phyloP scores from a whole-genome alignment of 2,888 invertebrate genomes.

The Lysandra coridon region DNA sequence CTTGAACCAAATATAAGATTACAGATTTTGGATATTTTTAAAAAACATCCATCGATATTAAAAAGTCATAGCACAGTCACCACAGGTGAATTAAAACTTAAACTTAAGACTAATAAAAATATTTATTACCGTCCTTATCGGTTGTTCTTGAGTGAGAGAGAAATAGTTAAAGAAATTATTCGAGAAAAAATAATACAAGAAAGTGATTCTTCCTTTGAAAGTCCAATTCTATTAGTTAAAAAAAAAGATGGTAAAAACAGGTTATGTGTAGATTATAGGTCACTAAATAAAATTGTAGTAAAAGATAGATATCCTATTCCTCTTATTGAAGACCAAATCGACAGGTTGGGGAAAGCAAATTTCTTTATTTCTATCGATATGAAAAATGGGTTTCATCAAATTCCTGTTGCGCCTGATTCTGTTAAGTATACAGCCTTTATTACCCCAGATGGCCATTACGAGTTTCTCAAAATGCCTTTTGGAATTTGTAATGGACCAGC shows the following conservation, averaged over 20 bases:
- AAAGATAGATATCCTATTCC: constrained; percentile 42
- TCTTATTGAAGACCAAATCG: constrained; percentile 42
- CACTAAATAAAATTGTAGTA: constrained; percentile 39
- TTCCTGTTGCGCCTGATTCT: constrained; percentile 35
- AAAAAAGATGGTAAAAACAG: constrained; percentile 41
- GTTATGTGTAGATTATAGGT: constrained; percentile 41
- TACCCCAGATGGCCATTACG: constrained; percentile 28
- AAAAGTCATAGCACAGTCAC: constrained; percentile 29
- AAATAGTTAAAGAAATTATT: constrained; percentile 39
- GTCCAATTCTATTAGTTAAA: constrained; percentile 41
- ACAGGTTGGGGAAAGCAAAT: constrained; percentile 39
- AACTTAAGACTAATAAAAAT: constrained; percentile 31
- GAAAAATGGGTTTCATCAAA: constrained; percentile 40
- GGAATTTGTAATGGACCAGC: constrained; percentile 41
- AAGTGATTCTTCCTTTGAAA: constrained; percentile 41
- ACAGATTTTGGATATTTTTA: background rate
- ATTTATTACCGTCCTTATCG: constrained; percentile 41
- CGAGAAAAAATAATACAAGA: constrained; percentile 40
- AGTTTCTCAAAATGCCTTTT: constrained; percentile 41
- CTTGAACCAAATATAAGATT: background rate
- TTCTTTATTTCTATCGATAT: constrained; percentile 39
- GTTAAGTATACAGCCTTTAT: constrained; percentile 41
- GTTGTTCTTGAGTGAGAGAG: constrained; percentile 40
- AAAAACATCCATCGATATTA: background rate
- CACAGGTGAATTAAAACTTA: constrained; percentile 38